Base-by-base conservation (phyloP, 1,140 invertebrate species). In the Bathynomus jamesi region DNA sequence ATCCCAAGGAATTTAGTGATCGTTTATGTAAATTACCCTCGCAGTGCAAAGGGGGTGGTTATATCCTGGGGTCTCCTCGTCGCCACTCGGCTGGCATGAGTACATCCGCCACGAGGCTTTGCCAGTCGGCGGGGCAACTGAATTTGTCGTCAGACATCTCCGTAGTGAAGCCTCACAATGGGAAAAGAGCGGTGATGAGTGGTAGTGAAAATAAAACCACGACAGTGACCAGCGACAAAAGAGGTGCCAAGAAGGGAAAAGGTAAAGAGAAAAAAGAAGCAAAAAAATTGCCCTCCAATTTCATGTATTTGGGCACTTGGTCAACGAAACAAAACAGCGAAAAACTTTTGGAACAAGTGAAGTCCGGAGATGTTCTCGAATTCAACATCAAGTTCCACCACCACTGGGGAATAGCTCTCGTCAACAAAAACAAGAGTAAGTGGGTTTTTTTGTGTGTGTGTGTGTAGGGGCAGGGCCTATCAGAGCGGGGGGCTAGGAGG, bases 321-420 rank as follows among this genome's bases (percentile, higher is more conserved):
- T 75, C 67, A 28, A 75, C 73, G 10, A 40, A 69, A n/a, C 69
- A 75, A 31, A 71, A 71, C 32, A 68, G 65, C 30, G 73, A 75
- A 61, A 75, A 71, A 61, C 69, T 75, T 24, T 61, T 75, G 65
- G 67, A 69, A 8, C 69, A 68, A 61, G 69, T 75, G 10, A 61
- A 66, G 3, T 71, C 73, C 4, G 73, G 73, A 8, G 73, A 75
- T 61, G 70, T 75, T 60, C 40, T 75, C 27, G 73, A 75, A 62
- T 75, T 75, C 69, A 75, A 75, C 61, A 75, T 75, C 31, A 75
- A 75, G 40, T 40, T 75, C 5, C 73, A 75, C 62, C 73, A 75
- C 46, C 73, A 75, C 69, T 75, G 73, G 73, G 69, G 73, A 61
- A 75, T 75, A 65, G 73, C 73, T 28, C 53, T 75, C 61, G 63